These are phyloP conservation scores for Agelas oroides DNA, from an alignment of 37 sponge, comb jelly and placozoan species.

Conservation along the genomic window DNA sequence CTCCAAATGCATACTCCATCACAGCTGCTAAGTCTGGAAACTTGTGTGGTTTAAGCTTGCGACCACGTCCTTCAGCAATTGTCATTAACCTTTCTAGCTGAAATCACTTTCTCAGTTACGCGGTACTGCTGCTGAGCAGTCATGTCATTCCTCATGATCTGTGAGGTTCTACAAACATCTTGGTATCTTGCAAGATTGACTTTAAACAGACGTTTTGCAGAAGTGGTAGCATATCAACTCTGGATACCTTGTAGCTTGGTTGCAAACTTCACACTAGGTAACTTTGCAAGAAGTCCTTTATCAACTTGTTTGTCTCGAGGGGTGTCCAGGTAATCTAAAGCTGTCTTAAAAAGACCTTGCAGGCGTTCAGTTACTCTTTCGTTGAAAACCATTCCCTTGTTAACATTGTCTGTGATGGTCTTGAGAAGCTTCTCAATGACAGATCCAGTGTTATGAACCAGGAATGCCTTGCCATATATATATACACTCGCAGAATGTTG, in stretches of 20 bases:
- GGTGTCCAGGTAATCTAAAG: conserved; percentile 8
- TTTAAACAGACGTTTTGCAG: neutral
- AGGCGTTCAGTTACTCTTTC: neutral
- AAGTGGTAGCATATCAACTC: neutral
- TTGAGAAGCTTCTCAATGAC: neutral
- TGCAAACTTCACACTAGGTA: conserved; percentile 7
- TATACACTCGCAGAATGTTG: neutral
- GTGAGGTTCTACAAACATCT: neutral
- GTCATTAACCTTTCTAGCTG: neutral
- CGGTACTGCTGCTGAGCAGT: conserved; percentile 9
- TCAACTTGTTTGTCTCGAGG: neutral
- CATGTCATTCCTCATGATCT: conserved; percentile 4
- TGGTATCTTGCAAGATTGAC: neutral
- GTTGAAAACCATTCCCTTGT: neutral
- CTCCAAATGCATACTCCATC: conserved; percentile 14
- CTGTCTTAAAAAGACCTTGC: neutral
- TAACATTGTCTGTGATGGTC: too few relatives aligned
- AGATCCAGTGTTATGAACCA: neutral
- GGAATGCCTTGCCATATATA: neutral
- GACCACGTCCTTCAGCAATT: conserved; percentile 9
- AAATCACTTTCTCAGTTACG: neutral
- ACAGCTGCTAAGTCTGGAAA: neutral
- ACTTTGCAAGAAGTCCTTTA: neutral
- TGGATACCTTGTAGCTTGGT: neutral
- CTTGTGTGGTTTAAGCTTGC: neutral